Conservation (phyloP, 2,888 invertebrate species). For the Epirrita christyi region DNA sequence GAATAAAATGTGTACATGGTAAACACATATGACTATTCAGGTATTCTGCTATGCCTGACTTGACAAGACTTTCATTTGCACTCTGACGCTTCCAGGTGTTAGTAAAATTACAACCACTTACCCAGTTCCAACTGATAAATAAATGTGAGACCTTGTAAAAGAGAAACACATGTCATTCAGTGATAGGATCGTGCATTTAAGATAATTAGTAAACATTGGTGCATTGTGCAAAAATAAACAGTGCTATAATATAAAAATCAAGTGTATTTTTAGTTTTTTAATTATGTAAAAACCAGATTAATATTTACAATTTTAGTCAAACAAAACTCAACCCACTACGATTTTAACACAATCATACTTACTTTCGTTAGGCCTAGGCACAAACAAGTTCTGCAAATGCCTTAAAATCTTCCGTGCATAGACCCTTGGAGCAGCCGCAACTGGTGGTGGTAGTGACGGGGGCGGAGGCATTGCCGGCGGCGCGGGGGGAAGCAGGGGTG, state of each 20-base stretch:
- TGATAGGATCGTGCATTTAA: constrained; percentile 16
- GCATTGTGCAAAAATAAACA: constrained; percentile 1
- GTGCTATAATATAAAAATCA: constrained; percentile 1
- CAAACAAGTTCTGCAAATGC: constrained; percentile 97
- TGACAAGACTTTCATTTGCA: no score
- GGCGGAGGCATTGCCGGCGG: constrained; percentile 93
- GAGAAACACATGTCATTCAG: constrained; percentile 39
- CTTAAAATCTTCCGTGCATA: constrained; percentile 96
- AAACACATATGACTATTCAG: no score
- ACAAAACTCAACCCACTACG: neutral
- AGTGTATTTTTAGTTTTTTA: neutral
- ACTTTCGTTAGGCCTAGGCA: constrained; percentile 97
- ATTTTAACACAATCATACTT: constrained; percentile 53
- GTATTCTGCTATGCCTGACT: no score
- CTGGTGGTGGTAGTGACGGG: constrained; percentile 94
- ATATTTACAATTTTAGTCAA: neutral
- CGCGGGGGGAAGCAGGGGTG: constrained; percentile 94
- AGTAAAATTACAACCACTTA: constrained; percentile 69
- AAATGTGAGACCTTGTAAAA: constrained; percentile 95
- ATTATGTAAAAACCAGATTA: neutral
- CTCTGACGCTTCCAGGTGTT: neutral
- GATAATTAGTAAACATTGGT: constrained; percentile 5
- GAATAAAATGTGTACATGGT: no score
- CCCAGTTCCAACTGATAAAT: constrained; percentile 94
- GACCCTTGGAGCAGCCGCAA: constrained; percentile 94